phyloP scores from a whole-genome alignment of 2,888 invertebrate genomes.

The Trichogramma evanescens region DNA sequence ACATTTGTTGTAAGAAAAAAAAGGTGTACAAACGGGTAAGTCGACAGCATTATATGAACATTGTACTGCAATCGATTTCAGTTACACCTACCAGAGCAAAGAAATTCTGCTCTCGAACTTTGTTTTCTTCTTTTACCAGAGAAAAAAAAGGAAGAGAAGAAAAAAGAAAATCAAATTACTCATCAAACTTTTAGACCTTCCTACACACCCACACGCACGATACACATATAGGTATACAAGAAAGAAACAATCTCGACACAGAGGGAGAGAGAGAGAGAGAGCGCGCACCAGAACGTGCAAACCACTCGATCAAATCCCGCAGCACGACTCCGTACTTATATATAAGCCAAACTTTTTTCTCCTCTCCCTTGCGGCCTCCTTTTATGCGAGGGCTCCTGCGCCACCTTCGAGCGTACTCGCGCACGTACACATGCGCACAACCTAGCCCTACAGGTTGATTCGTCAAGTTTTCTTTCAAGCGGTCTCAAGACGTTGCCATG shows the following conservation, averaged over 20 bases:
- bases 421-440: too few species aligned
- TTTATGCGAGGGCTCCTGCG: too few species aligned
- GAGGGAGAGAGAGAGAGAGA: too few species aligned
- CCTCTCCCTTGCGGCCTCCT: neutral
- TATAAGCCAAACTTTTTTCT: neutral
- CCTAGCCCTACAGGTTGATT: neutral
- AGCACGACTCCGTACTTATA: neutral
- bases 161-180: conserved; percentile 9
- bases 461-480: conserved; percentile 15
- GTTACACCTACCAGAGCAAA: too few species aligned
- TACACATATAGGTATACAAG: neutral
- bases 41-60: too few species aligned
- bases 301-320: conserved; percentile 8
- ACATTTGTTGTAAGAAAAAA: too few species aligned
- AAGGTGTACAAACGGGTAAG: too few species aligned
- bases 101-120: too few species aligned
- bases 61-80: too few species aligned
- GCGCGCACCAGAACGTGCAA: neutral
- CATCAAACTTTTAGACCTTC: neutral
- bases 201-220: too few species aligned
- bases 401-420: too few species aligned
- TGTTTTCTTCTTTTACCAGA: neutral
- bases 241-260: conserved; percentile 7
- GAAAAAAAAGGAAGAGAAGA: neutral
- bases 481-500: conserved; percentile 7